Base-by-base conservation (phyloP, 2,113 vertebrate genomes). In the Eulemur macaco region DNA sequence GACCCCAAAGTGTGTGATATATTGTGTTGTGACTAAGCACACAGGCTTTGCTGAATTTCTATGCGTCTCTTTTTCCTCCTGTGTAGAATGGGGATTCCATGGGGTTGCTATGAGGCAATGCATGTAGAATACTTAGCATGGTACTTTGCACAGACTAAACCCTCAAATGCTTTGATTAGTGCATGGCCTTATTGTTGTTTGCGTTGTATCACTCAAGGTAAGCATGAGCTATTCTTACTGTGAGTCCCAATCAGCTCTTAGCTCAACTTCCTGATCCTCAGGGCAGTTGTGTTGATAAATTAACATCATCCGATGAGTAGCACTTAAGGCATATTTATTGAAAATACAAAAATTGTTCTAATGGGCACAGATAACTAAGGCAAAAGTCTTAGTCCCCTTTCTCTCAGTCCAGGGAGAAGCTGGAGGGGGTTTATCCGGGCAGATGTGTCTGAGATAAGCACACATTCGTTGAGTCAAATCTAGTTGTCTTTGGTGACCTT, bases 1-100 rank as follows among this genome's bases (percentile, higher is more conserved):
- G 37, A 29, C 23, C 15, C 21, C 34, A 14, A 68, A 25, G 10
- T 31, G 0, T 50, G 20, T 42, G 68, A 21, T 0, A 0, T 5
- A 0, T 14, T 14, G 14, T 69, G 1, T 11, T 13, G n/a, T 8
- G 31, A 64, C 1, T 21, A 20, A 85, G 34, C 8, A 8, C 5
- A 6, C 6, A 8, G 20, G 12, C 34, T 42, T 77, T 50, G 7
- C 64, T 76, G 17, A 1, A 3, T 25, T 77, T 78, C 10, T 82
- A 21, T 52, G 31, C 5, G 8, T 73, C 8, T 82, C 21, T 87
- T 47, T 91, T 27, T 50, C 54, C 69, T 85, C 29, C 13, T 29
- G 4, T 20, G 23, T 39, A 58, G 68, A 89, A 27, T 20, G 11
- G 54, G 58, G 17, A n/a, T 8, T 4, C 20, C 20, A 17, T 1